A percentile compares a stretch with the other conserved stretches of the same genome.
phyloP scores from a whole-genome alignment of 2,113 vertebrate genomes.

The Microtus montanus region DNA sequence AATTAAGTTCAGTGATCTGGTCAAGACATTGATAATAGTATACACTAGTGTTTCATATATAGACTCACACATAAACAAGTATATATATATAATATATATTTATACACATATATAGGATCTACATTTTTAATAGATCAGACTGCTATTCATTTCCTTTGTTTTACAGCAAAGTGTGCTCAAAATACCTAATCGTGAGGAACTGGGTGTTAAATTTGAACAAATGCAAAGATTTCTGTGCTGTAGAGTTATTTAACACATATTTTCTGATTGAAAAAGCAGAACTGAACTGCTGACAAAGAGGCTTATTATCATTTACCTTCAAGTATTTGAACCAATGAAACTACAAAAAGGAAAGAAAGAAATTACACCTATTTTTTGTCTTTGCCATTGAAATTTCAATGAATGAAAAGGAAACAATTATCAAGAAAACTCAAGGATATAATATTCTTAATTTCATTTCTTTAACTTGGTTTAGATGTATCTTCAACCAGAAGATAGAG shows the following conservation, averaged over 20 bases:
- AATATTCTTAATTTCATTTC: constrained; percentile 22
- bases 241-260: constrained; percentile 1
- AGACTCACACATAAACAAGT: neutral
- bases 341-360: neutral
- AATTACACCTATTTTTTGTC: constrained; percentile 1
- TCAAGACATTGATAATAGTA: neutral
- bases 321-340: neutral
- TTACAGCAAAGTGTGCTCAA: constrained; percentile 10
- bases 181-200: neutral
- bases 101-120: neutral
- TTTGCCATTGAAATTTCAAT: constrained; percentile 35
- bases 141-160: constrained; percentile 20
- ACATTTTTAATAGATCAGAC: constrained; percentile 14
- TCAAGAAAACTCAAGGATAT: constrained; percentile 5
- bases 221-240: neutral
- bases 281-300: neutral
- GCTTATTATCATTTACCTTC: constrained; percentile 15
- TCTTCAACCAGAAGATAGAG: constrained; percentile 1
- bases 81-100: neutral
- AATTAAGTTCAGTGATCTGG: constrained; percentile 27
- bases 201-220: constrained; percentile 1
- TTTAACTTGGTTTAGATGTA: constrained; percentile 30
- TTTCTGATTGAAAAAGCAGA: constrained; percentile 14
- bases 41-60: neutral
- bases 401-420: constrained; percentile 15